Evolutionary conservation across 2,888 invertebrate genomes (phyloP), one percentile per base, ranked within the genome.

Genomic region (Trachelus tabidus): DNA sequence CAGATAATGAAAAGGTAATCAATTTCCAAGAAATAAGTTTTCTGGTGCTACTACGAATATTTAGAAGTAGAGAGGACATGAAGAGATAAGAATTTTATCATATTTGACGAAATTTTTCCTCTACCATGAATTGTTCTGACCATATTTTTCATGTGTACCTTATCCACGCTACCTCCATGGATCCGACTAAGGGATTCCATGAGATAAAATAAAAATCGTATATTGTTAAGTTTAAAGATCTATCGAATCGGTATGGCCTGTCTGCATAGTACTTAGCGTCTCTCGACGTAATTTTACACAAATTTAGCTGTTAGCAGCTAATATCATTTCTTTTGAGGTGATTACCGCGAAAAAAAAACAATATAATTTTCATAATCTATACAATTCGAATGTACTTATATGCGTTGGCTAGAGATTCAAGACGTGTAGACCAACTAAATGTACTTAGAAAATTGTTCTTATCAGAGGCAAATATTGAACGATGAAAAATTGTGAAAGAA

Each of bases 91-190:
- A 56, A 56, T 56, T 56, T 56, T 56, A 56, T 56, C 56, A 56
- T 56, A 56, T 56, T 56, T 56, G 56, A 56, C 56, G 23, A 56
- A 56, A 56, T 56, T 9, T 56, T 56, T 9, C 56, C 56, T 56
- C 56, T 56, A 56, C 23, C 56, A 56, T 56, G 9, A 56, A 56
- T 23, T 23, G 23, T 73, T 80, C 79, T 76, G 77, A 77, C 73
- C 81, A 81, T 79, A 80, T 80, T 83, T 82, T 81, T 81, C 82
- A 83, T 76, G 80, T 85, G 84, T 86, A 86, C 83, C 84, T 86
- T 83, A 84, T 82, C 79, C 75, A 86, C 81, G 82, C 84, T 86
- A 86, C 83, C 85, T 85, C 84, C 71, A 34, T 71, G 71, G 31
- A 71, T 71, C 31, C 34, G 71, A 33, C 71, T 23, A 56, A 56